Base-by-base conservation (phyloP, 2,888 invertebrate genomes). In the Callimorpha dominula region DNA sequence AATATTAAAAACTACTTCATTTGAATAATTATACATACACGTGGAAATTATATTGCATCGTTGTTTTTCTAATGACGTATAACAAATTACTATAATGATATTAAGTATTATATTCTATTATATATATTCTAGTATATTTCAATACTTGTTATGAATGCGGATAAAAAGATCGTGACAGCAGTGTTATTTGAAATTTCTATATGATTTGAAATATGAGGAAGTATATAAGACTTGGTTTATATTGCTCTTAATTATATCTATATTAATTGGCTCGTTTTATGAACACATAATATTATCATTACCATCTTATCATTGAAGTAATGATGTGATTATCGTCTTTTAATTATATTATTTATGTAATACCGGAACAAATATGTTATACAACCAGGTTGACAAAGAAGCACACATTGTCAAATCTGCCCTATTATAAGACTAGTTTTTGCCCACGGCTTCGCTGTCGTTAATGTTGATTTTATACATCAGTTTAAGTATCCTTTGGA, bases 161-260 rank as follows among this genome's bases (percentile, higher is more conserved):
- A 79, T 77, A 74, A 84, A 81, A 83, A 84, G 73, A 50, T 80
- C 76, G 80, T 84, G 80, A 77, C 72, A 68, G 42, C 68, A 67
- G 52, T 70, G 69, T 68, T 74, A 71, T 67, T 68, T 49, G 31
- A 66, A 75, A 74, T 84, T 76, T 78, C 75, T 77, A 54, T 72
- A 71, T 43, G 52, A 76, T 78, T 75, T 60, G 0, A 78, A 73
- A 76, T 71, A 82, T 63, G 67, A 81, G 83, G 84, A 83, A 83
- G 84, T 83, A 40, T 65, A 69, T 40, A 11, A 0, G n/a, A 70
- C 40, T 62, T 1, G 14, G 66, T 75, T 81, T 83, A 78, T 81
- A 67, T 76, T 7, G 12, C 65, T 15, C 57, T 20, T 79, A 63
- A 77, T 73, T 71, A 64, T 15, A 42, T 40, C 63, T 68, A 76